A percentile compares a stretch with the other conserved stretches of the same genome.
These are phyloP conservation scores for Geopemphigus sp. DNA, from an alignment of 1,140 invertebrate species.

Conservation along the genomic window DNA sequence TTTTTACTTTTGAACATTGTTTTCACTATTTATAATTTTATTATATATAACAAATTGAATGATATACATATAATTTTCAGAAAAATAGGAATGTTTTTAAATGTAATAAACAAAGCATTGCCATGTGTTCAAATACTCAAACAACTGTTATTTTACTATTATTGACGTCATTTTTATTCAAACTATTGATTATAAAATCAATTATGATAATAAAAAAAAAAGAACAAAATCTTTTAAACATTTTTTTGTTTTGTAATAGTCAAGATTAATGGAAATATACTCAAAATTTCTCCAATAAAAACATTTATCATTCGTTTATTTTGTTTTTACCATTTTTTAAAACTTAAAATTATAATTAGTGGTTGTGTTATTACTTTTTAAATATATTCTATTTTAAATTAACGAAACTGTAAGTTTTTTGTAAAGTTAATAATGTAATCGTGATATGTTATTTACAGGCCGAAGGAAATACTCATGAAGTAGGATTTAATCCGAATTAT, in stretches of 20 bases:
- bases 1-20: not conserved
- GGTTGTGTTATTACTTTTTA: too few species aligned
- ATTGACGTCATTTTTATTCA: not conserved
- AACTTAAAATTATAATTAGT: too few species aligned
- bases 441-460: constrained; percentile 18
- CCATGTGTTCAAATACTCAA: constrained; percentile 9
- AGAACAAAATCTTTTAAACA: too few species aligned
- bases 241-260: too few species aligned
- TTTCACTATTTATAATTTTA: not conserved
- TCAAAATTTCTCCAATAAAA: too few species aligned
- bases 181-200: too few species aligned
- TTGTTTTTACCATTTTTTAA: too few species aligned
- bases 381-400: not conserved
- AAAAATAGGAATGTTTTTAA: not conserved
- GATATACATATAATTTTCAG: not conserved
- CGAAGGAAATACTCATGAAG: constrained; percentile 19
- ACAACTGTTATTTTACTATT: not conserved
- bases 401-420: not conserved
- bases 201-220: too few species aligned
- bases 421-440: not conserved
- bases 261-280: too few species aligned
- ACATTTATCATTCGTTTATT: too few species aligned
- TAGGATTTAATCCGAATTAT: constrained; percentile 34
- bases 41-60: too few species aligned
- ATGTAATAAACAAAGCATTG: not conserved